A percentile compares a stretch with the other conserved stretches of the same genome.
These are phyloP conservation scores for Bradypus variegatus DNA, from an alignment of 2,797 vertebrate genomes.

Conservation along the genomic window DNA sequence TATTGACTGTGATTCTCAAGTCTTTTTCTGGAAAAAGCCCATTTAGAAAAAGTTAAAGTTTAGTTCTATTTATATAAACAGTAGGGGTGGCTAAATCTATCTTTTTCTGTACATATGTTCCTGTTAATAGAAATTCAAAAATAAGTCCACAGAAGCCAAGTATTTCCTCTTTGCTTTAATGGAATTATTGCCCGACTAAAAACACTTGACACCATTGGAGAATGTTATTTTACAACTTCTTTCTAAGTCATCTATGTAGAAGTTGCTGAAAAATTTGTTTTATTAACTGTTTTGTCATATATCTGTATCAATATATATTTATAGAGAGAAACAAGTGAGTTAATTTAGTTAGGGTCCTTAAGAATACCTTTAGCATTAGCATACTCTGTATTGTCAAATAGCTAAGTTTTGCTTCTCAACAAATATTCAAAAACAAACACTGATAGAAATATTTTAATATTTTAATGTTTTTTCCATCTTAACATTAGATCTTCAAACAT, in stretches of 20 bases:
- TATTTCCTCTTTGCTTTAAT: constrained; percentile 6
- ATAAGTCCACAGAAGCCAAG: not conserved
- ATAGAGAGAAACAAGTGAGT: not conserved
- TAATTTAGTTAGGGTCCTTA: constrained; percentile 7
- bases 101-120: not conserved
- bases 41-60: not conserved
- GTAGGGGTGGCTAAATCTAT: not conserved
- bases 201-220: not conserved
- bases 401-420: not conserved
- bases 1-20: constrained; percentile 18
- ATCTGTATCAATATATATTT: no score
- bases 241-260: not conserved
- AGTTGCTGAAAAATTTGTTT: not conserved
- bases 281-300: not conserved
- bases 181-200: not conserved
- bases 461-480: constrained; percentile 30
- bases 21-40: not conserved
- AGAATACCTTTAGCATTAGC: not conserved
- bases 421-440: constrained; percentile 3
- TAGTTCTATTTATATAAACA: not conserved
- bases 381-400: constrained; percentile 9
- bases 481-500: constrained; percentile 72
- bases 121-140: not conserved
- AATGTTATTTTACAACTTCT: constrained; percentile 1
- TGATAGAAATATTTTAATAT: not conserved